phyloP scores from a whole-genome alignment of 1,140 invertebrate species.

The Zaprionus gabonicus region DNA sequence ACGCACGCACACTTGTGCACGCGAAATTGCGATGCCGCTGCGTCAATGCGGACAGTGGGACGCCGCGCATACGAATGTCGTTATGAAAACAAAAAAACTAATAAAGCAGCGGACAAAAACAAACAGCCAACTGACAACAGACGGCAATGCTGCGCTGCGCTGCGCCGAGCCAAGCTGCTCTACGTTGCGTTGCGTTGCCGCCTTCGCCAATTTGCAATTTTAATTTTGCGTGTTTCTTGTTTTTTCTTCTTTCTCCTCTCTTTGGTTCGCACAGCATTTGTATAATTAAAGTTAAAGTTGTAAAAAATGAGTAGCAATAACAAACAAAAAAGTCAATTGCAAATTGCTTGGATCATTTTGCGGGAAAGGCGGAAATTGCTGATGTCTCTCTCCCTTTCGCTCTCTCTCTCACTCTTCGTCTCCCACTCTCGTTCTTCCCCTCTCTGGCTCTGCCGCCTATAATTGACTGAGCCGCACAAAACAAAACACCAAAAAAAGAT shows the following conservation, averaged over 20 bases:
- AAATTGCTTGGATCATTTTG: slow-evolving; percentile 65
- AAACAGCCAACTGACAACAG: slow-evolving; percentile 44
- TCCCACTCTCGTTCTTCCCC: slow-evolving; percentile 7
- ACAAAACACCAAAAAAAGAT: slow-evolving; percentile 36
- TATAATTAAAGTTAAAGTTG: slow-evolving; percentile 72
- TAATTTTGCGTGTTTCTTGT: slow-evolving; percentile 59
- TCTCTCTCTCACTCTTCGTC: slow-evolving; percentile 6
- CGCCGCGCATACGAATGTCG: slow-evolving; percentile 68
- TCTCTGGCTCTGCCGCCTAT: slow-evolving; percentile 15
- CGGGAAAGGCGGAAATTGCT: slow-evolving; percentile 65
- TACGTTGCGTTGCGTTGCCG: slow-evolving; percentile 16
- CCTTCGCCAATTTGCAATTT: slow-evolving; percentile 73
- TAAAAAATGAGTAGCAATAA: slow-evolving; percentile 51
- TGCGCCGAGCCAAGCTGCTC: slow-evolving; percentile 7
- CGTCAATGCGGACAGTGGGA: slow-evolving; percentile 40
- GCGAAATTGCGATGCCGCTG: slow-evolving; percentile 19
- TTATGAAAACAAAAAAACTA: slow-evolving; percentile 82
- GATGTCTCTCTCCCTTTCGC: slow-evolving; percentile 24
- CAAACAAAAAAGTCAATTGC: slow-evolving; percentile 59
- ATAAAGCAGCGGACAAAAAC: slow-evolving; percentile 81
- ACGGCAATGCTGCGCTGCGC: slow-evolving; percentile 12
- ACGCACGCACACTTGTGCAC: slow-evolving; percentile 4
- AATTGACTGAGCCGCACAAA: slow-evolving; percentile 51
- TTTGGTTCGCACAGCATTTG: slow-evolving; percentile 38
- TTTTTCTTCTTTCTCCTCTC: slow-evolving; percentile 19